Evolutionary conservation across 2,113 vertebrate genomes (phyloP).

Genomic region (Oreochromis niloticus): DNA sequence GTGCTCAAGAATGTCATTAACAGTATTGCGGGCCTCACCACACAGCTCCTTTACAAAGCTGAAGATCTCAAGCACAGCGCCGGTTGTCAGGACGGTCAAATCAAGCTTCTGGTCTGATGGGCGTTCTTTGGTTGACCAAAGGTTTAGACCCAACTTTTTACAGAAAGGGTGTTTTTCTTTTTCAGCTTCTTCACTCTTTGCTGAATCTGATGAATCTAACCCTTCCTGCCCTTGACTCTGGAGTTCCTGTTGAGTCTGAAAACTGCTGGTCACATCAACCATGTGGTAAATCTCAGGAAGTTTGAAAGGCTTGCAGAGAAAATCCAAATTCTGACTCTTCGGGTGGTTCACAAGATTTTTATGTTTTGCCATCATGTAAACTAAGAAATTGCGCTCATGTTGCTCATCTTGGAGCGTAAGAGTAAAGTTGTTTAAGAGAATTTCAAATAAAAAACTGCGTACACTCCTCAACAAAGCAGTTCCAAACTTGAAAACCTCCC

Average conservation of each 20-base stretch:
- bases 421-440: constrained; percentile 4
- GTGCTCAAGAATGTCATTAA: constrained; percentile 19
- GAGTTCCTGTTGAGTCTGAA: background rate
- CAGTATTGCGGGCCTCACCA: background rate
- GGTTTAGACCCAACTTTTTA: background rate
- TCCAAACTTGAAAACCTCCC: constrained; percentile 14
- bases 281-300: background rate
- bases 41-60: background rate
- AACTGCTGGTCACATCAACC: background rate
- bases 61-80: background rate
- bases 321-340: background rate
- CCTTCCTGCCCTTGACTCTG: background rate
- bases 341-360: background rate
- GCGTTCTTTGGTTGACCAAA: background rate
- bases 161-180: background rate
- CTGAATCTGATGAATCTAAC: background rate
- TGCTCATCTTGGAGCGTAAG: background rate
- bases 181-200: background rate
- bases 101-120: background rate
- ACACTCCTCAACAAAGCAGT: background rate
- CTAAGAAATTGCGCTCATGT: background rate
- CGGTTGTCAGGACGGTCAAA: background rate
- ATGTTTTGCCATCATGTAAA: background rate
- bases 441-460: background rate
- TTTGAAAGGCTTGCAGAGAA: background rate